Evolutionary conservation across 1,140 invertebrate species (phyloP).

Genomic region (Helicoverpa armigera): DNA sequence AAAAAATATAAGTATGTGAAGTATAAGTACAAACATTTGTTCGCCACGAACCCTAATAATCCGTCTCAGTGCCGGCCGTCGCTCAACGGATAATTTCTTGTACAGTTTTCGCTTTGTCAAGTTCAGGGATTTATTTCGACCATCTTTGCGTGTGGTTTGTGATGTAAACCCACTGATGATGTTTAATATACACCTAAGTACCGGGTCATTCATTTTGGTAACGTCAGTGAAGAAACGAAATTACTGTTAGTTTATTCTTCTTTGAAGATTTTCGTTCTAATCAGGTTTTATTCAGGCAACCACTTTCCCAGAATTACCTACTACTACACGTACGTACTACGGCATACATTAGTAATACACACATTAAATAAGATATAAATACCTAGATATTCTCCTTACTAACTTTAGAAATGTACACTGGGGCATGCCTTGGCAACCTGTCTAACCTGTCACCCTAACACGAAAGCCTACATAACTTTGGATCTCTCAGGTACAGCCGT

Average conservation of each 20-base stretch:
- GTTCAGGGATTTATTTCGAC: slow-evolving; percentile 2
- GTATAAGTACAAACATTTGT: slow-evolving; percentile 20
- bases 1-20: slow-evolving; percentile 2
- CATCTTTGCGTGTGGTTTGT: neutral
- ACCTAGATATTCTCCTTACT: too few species aligned
- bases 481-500: neutral
- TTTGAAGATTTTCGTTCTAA: too few species aligned
- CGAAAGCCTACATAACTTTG: slow-evolving; percentile 12
- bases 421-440: too few species aligned
- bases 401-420: too few species aligned
- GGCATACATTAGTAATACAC: too few species aligned
- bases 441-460: slow-evolving; percentile 9
- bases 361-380: too few species aligned
- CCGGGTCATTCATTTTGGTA: too few species aligned
- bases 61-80: neutral
- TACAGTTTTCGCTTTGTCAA: slow-evolving; percentile 33
- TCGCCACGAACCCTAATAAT: slow-evolving; percentile 26
- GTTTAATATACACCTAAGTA: neutral
- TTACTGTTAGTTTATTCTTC: too few species aligned
- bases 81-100: slow-evolving; percentile 37
- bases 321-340: too few species aligned
- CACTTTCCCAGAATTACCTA: too few species aligned
- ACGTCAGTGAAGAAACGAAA: too few species aligned
- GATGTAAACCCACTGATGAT: neutral
- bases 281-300: too few species aligned